A percentile compares a stretch with the other conserved stretches of the same genome.
phyloP scores from a whole-genome alignment of 2,113 vertebrate genomes.

The Nycticebus coucang region DNA sequence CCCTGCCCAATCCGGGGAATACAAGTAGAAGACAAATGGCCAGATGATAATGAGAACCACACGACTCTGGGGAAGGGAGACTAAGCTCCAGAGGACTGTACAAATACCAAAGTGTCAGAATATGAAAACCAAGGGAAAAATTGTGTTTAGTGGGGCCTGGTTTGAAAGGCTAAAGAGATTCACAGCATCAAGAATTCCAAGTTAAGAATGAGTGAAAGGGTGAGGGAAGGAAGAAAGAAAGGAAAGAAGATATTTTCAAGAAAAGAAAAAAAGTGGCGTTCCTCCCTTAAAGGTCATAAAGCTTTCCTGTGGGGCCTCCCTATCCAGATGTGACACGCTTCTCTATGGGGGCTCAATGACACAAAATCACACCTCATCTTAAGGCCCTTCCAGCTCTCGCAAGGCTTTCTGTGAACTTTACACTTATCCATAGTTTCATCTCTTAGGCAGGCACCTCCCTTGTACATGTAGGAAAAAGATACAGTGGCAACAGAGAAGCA shows the following conservation, averaged over 20 bases:
- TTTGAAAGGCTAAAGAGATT: conserved; percentile 64
- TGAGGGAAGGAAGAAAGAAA: background rate
- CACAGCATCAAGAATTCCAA: conserved; percentile 4
- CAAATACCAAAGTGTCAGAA: conserved; percentile 64
- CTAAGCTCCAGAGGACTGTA: background rate
- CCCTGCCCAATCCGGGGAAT: background rate
- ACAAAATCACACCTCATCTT: conserved; percentile 79
- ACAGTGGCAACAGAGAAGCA: background rate
- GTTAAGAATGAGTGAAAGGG: background rate
- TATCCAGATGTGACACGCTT: conserved; percentile 80
- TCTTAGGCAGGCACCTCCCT: conserved; percentile 71
- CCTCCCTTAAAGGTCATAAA: conserved; percentile 72
- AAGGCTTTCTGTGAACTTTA: conserved; percentile 79
- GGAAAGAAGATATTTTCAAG: background rate
- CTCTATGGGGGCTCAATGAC: conserved; percentile 59
- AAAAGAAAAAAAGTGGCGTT: conserved; percentile 11
- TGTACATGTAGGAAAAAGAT: background rate
- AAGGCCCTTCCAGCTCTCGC: conserved; percentile 72
- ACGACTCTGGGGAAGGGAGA: background rate
- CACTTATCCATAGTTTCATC: conserved; percentile 68
- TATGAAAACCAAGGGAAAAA: conserved; percentile 50
- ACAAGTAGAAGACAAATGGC: conserved; percentile 46
- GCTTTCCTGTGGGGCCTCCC: conserved; percentile 57
- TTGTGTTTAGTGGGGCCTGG: background rate
- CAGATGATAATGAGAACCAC: conserved; percentile 59